A percentile compares a stretch with the other conserved stretches of the same genome.
Evolutionary conservation across 2,888 invertebrate genomes (phyloP).

Genomic region (Eucriotettix oculatus): DNA sequence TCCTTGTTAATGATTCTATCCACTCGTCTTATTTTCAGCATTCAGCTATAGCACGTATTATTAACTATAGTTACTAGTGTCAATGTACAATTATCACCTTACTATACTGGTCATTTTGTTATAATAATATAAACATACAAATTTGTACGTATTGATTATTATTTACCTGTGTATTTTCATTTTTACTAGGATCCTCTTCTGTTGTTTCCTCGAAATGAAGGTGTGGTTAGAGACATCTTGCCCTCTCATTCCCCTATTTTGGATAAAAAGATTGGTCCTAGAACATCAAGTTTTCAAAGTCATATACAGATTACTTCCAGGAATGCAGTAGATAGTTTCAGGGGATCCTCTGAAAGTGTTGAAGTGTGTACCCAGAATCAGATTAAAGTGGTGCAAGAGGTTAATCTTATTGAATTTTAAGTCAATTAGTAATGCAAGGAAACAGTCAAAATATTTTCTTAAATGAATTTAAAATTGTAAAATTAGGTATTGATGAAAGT

Average conservation of each 20-base stretch:
- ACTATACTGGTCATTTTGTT: no score
- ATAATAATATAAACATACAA: no score
- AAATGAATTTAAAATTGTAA: no score
- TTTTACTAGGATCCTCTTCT: conserved; percentile 30
- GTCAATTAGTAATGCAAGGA: not conserved
- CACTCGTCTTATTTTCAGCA: no score
- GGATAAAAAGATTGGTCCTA: conserved; percentile 4
- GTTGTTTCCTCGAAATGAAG: conserved; percentile 42
- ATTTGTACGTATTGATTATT: not conserved
- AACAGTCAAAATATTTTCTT: no score
- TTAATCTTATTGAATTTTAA: conserved; percentile 6
- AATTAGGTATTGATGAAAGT: no score
- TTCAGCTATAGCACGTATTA: no score
- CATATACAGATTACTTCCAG: not conserved
- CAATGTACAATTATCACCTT: no score
- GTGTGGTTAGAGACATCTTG: conserved; percentile 25
- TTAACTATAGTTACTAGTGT: no score
- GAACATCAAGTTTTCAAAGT: conserved; percentile 8
- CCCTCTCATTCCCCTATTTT: not conserved
- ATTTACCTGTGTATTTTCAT: not conserved
- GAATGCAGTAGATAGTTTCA: not conserved
- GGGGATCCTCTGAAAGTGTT: not conserved
- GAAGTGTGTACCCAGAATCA: not conserved
- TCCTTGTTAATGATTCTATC: no score
- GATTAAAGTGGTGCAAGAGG: not conserved